Evolutionary conservation across 2,113 vertebrate genomes (phyloP).

Genomic region (Mionectes macconnelli): DNA sequence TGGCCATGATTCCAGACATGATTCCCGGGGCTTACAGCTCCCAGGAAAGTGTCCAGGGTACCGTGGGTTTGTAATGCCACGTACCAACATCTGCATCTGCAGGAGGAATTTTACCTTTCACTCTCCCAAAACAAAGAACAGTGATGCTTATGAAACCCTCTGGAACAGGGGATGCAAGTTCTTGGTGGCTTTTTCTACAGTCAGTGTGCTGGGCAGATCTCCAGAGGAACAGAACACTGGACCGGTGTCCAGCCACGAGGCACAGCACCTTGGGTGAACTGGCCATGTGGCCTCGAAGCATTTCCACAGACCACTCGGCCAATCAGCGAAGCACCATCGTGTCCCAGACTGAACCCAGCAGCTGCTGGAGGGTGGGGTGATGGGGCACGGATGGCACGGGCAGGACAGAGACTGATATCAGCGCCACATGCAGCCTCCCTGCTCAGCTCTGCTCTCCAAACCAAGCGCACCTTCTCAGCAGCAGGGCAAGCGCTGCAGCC

Average conservation of each 20-base stretch:
- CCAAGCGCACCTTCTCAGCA: neutral
- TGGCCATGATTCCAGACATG: neutral
- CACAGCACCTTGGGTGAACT: neutral
- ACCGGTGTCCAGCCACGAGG: neutral
- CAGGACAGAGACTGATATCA: neutral
- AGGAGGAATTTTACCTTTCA: neutral
- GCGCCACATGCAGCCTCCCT: fast-evolving
- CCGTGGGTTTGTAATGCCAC: fast-evolving
- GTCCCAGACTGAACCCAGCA: neutral
- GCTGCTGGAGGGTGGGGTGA: neutral
- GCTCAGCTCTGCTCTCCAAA: neutral
- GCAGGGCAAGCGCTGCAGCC: neutral
- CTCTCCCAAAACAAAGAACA: neutral
- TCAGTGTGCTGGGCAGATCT: fast-evolving
- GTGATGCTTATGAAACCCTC: neutral
- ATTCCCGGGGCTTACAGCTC: neutral
- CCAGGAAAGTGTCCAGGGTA: neutral
- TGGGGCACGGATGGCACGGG: fast-evolving
- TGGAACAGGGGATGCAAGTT: fast-evolving
- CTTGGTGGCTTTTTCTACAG: neutral
- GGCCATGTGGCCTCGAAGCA: fast-evolving
- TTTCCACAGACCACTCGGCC: neutral
- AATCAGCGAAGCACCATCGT: fast-evolving
- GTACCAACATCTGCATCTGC: neutral
- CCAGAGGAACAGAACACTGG: neutral